Evolutionary conservation across 1,140 invertebrate species (phyloP).

Genomic region (Tetraneura akinire): DNA sequence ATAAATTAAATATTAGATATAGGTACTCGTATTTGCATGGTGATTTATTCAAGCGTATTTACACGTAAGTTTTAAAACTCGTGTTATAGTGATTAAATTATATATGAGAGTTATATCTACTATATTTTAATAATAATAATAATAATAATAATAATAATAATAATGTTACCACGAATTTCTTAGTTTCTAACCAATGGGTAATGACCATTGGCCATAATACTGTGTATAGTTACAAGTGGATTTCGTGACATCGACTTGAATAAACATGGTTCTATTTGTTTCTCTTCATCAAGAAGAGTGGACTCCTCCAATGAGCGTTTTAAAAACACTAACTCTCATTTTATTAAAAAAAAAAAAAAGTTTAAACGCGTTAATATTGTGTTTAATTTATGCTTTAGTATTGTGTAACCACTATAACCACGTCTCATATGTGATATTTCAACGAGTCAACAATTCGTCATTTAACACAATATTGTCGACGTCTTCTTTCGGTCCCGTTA

Average conservation of each 20-base stretch:
- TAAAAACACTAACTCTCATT: not conserved
- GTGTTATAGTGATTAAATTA: not conserved
- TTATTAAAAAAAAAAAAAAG: not conserved
- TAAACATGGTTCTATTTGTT: not conserved
- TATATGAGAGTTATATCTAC: not conserved
- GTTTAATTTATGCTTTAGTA: too few relatives aligned
- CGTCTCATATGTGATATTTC: not conserved
- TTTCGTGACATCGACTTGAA: constrained; percentile 4
- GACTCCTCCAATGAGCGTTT: not conserved
- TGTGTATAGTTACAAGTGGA: not conserved
- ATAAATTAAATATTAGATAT: too few relatives aligned
- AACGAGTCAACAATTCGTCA: not conserved
- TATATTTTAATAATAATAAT: not conserved
- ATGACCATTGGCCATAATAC: too few relatives aligned
- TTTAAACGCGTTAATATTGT: constrained; percentile 10
- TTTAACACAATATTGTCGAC: not conserved
- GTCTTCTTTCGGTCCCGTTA: not conserved
- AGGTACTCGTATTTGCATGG: too few relatives aligned
- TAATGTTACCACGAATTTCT: too few relatives aligned
- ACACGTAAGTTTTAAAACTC: not conserved
- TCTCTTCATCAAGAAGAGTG: too few relatives aligned
- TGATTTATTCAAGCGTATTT: not conserved
- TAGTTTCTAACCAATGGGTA: constrained; percentile 3
- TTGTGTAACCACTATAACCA: not conserved
- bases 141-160: too few relatives aligned